Evolutionary conservation across 2,113 vertebrate species (phyloP).

Genomic region (Mesoclemmys tuberculata): DNA sequence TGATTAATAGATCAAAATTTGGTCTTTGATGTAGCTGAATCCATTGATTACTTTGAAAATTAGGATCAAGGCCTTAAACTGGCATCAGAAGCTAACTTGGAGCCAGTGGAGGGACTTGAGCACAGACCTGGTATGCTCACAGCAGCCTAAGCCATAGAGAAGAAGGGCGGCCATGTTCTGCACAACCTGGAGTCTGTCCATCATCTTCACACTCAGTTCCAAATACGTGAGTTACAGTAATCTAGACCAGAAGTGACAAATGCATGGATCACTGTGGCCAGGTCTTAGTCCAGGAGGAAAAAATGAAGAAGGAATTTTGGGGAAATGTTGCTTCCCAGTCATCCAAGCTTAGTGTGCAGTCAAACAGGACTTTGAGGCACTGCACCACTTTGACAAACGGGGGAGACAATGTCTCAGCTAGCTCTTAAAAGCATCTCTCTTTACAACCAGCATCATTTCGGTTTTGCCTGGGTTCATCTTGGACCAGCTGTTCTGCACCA

Average conservation of each 20-base stretch:
- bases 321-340: background rate
- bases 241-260: background rate
- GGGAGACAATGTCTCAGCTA: background rate
- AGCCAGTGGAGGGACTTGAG: conserved; percentile 27
- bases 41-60: conserved; percentile 60
- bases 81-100: conserved; percentile 2
- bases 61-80: conserved; percentile 27
- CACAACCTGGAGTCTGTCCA: background rate
- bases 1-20: conserved; percentile 50
- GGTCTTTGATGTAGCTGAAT: conserved; percentile 43
- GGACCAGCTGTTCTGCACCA: background rate
- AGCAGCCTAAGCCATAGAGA: background rate
- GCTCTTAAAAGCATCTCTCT: background rate
- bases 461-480: background rate
- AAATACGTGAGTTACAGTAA: background rate
- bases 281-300: background rate
- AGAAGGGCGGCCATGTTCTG: background rate
- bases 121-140: background rate
- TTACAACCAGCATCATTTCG: background rate
- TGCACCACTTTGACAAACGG: background rate
- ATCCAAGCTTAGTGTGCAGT: fast-evolving
- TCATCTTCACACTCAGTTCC: background rate
- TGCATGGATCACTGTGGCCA: background rate
- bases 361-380: background rate
- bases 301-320: background rate